Evolutionary conservation across 2,797 vertebrate genomes (phyloP), one percentile per base, ranked within the genome.

Genomic region (Pempheris klunzingeri): DNA sequence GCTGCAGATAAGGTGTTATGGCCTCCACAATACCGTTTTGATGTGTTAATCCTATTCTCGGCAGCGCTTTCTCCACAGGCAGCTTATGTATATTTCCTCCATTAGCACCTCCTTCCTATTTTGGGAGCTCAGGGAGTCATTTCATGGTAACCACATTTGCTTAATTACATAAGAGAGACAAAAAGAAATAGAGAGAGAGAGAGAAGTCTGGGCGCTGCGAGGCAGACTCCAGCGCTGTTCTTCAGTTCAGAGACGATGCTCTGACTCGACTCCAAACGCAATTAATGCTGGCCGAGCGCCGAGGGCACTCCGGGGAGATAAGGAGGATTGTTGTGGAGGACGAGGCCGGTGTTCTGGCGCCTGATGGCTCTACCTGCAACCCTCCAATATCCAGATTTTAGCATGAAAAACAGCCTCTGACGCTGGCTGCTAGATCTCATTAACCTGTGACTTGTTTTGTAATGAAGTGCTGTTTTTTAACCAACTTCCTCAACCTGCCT

Each of bases 91-190:
- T 77, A 50, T 82, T 85, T 87, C 83, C 84, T 83, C 47, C 49
- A 87, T 89, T 87, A 87, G 90, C 87, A 87, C 88, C 82, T 84
- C 62, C 66, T 38, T 77, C 80, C 86, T 90, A 78, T 93, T 91
- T 85, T 43, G 38, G 82, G 82, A 89, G 87, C 82, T 85, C 47
- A 3, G 80, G 87, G 87, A 92, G 87, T 80, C 65, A 46, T 77
- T 87, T 86, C 69, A 69, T 75, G 75, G 76, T 87, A 89, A 83
- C 84, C 55, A 82, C 87, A 90, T 88, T 90, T 88, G 71, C 70
- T 86, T 88, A 90, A 92, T 91, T 87, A 89, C 85, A 92, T 82
- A 69, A 88, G 81, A 89, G 88, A 86, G 76, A 82, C 77, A 79
- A 78, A 82, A 83, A 79, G 80, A 65, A 57, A 64, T 17, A 59